Evolutionary conservation across 2,113 vertebrate species (phyloP), one percentile per base, ranked within the genome.

Genomic region (Ardeotis arabs): DNA sequence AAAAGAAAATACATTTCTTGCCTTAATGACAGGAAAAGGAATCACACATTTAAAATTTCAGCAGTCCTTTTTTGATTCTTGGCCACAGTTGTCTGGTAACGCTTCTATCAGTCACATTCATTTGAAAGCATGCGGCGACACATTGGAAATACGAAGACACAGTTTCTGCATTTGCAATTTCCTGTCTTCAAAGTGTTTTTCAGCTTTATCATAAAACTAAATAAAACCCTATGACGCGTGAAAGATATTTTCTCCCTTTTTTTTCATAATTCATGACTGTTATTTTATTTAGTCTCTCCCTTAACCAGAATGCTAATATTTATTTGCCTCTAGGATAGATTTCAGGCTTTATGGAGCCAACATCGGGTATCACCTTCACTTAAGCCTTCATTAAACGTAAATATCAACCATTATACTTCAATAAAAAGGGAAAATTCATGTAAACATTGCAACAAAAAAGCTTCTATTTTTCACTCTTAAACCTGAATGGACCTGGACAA

Each of bases 101-200:
- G 50, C 85, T 97, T 97, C 96, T 59, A 92, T 97, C 96, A 97
- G 55, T 84, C 91, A 88, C 50, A 95, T 80, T 68, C 45, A 58
- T 73, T 67, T 94, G 91, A 84, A 95, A 95, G 74, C 91, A 76
- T 62, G 64, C 37, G 76, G 93, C 7, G 21, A 92, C 82, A 75
- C 45, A 69, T 17, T 68, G 41, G 58, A 95, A 41, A 76, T 77
- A 90, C 0, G 45, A 87, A 96, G 81, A 81, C 33, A 85, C 52
- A 76, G 47, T 94, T 93, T 79, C 73, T 79, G 49, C 80, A 91
- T 96, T 97, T 89, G 39, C 50, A 90, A 75, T 84, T 94, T 94
- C 59, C 52, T 13, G 0, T 90, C 79, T 92, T 94, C 50, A 82
- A 92, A 82, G 47, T 55, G 58, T 10, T 90, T 95, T 88, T 91